Evolutionary conservation across 2,888 invertebrate genomes (phyloP).

Genomic region (Tetanocera ferruginea): DNA sequence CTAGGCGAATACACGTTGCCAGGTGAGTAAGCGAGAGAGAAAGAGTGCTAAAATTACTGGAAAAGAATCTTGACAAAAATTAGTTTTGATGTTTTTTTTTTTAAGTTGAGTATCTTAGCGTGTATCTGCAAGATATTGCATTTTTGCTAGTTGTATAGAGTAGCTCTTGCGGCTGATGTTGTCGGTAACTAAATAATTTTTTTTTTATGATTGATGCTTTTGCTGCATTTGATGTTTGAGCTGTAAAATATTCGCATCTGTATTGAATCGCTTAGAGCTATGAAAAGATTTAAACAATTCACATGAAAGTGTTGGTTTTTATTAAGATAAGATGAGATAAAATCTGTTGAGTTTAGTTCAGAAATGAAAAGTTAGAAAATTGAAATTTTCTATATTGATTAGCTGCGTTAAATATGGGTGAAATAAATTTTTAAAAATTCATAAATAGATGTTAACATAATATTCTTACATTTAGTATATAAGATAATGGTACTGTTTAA

Average conservation of each 20-base stretch:
- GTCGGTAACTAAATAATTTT: neutral
- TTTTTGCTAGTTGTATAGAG: neutral
- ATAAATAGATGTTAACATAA: too few species aligned
- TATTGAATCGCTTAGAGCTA: neutral
- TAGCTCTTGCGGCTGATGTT: neutral
- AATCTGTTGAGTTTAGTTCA: too few species aligned
- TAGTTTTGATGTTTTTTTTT: neutral
- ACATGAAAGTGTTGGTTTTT: too few species aligned
- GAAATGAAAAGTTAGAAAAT: too few species aligned
- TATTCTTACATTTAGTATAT: too few species aligned
- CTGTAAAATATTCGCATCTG: constrained; percentile 26
- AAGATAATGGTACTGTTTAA: too few species aligned
- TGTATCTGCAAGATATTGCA: constrained; percentile 31
- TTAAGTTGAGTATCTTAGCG: neutral
- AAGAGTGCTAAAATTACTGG: neutral
- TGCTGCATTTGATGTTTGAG: constrained; percentile 19
- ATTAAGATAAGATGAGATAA: too few species aligned
- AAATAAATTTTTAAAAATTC: too few species aligned
- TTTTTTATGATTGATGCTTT: constrained; percentile 30
- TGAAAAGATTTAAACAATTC: neutral
- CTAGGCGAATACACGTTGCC: constrained; percentile 73
- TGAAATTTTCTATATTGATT: too few species aligned
- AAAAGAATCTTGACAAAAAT: neutral
- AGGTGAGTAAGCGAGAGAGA: constrained; percentile 56
- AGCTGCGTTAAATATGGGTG: too few species aligned